Evolutionary conservation across 1,140 invertebrate genomes (phyloP), one percentile per base, ranked within the genome.

Genomic region (Cotesia vestalis): DNA sequence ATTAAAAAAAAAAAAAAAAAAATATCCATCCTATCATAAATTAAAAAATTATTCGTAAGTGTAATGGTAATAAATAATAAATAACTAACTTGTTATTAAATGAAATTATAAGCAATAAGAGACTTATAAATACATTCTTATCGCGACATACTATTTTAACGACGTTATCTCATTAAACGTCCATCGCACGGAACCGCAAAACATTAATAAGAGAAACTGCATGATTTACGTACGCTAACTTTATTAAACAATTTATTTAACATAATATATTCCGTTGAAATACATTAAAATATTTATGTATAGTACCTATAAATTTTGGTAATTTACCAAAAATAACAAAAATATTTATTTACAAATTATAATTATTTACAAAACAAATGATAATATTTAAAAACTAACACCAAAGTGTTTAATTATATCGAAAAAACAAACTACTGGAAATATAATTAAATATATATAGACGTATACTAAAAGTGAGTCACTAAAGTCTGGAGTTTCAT

Each of bases 101-200:
- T 20, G 8, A 34, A 60, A 60, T 27, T 11, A 60, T n/a, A 20
- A 11, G 59, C 63, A 5, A 52, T 34, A 66, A 57, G 59, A 76
- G 79, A 80, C 78, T 80, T 78, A 78, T 78, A 80, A 81, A 78
- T 78, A 75, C 76, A 72, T 36, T 52, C 77, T 81, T 82, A 82
- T 82, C 81, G 76, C 71, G 71, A 70, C 71, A 76, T 79, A 81
- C 79, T 80, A 81, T 82, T 82, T 82, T 82, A 78, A 81, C 64
- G 74, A 46, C 66, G 78, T 81, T 83, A 83, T 83, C 81, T 78
- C 78, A 73, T 51, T 81, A 68, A 75, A 78, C 78, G 78, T 81
- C 80, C 81, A 80, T 74, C 77, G 77, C 75, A 46, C 40, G 75
- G 68, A 74, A 77, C 73, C 62, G 78, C 78, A 78, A 78, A 79